Percentiles rank a stretch among this genome's conserved stretches.
Evolutionary conservation across 2,888 invertebrate species (phyloP).

Genomic region (Hybos culiciformis): DNA sequence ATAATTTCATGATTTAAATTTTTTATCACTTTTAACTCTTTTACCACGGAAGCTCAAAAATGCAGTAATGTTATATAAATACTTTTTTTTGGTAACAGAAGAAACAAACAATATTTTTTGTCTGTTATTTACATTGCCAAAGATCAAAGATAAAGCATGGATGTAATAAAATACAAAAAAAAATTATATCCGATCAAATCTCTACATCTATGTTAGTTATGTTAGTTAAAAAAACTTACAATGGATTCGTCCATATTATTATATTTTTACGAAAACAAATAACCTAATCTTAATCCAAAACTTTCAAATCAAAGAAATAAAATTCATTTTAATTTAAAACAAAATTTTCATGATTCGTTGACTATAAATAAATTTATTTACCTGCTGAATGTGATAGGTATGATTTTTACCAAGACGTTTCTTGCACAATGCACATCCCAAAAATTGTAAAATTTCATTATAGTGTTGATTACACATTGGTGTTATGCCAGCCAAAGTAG

Average conservation of each 20-base stretch:
- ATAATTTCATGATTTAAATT: not conserved
- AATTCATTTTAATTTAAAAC: not conserved
- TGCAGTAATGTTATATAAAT: not conserved
- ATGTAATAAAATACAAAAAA: too few species aligned
- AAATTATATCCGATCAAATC: too few species aligned
- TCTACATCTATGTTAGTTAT: too few species aligned
- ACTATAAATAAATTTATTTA: not conserved
- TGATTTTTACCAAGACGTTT: conserved; percentile 62
- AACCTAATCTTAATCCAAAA: too few species aligned
- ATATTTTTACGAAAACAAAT: too few species aligned
- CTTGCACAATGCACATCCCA: conserved; percentile 65
- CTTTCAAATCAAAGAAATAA: not conserved
- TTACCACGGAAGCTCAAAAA: not conserved
- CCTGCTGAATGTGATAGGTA: conserved; percentile 46
- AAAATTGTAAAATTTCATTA: conserved; percentile 53
- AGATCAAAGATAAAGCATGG: too few species aligned
- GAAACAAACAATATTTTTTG: too few species aligned
- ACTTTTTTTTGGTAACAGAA: too few species aligned
- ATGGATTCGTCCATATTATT: too few species aligned
- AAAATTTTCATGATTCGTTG: too few species aligned
- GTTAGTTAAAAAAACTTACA: too few species aligned
- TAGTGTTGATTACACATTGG: conserved; percentile 59
- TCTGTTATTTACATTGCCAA: too few species aligned
- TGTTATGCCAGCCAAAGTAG: conserved; percentile 39
- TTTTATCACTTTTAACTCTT: not conserved